Evolutionary conservation across 2,113 vertebrate species (phyloP).

Genomic region (Saguinus midas): DNA sequence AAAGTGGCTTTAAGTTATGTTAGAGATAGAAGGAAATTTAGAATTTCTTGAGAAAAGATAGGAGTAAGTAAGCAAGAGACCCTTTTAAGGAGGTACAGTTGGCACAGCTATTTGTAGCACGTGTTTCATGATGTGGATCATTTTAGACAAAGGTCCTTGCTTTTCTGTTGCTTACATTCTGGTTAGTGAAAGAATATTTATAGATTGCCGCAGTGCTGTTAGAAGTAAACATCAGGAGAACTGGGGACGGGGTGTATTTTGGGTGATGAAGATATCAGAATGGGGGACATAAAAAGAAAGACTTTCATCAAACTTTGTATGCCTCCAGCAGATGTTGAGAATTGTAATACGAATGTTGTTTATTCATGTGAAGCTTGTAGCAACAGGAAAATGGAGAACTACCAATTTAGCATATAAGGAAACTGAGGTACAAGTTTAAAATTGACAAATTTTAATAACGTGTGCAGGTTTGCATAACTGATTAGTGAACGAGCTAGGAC

Average conservation of each 20-base stretch:
- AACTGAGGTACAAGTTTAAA: not conserved
- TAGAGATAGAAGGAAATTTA: not conserved
- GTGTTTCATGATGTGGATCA: too few relatives aligned
- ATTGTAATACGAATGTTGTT: not conserved
- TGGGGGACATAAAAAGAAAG: not conserved
- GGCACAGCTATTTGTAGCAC: not conserved
- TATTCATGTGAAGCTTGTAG: not conserved
- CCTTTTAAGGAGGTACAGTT: not conserved
- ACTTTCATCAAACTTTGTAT: not conserved
- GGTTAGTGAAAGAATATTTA: not conserved
- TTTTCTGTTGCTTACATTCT: not conserved
- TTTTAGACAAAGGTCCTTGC: not conserved
- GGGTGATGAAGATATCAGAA: not conserved
- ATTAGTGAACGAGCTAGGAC: not conserved
- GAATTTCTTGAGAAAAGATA: not conserved
- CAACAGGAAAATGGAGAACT: not conserved
- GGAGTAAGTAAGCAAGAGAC: not conserved
- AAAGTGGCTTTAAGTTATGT: not conserved
- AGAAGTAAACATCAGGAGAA: not conserved
- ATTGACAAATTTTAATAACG: not conserved
- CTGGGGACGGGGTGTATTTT: not conserved
- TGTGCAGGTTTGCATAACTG: not conserved
- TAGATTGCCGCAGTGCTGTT: too few relatives aligned
- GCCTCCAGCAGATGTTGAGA: not conserved
- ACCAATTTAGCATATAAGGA: not conserved